phyloP scores from a whole-genome alignment of 2,113 vertebrate genomes.

The Oophaga pumilio region DNA sequence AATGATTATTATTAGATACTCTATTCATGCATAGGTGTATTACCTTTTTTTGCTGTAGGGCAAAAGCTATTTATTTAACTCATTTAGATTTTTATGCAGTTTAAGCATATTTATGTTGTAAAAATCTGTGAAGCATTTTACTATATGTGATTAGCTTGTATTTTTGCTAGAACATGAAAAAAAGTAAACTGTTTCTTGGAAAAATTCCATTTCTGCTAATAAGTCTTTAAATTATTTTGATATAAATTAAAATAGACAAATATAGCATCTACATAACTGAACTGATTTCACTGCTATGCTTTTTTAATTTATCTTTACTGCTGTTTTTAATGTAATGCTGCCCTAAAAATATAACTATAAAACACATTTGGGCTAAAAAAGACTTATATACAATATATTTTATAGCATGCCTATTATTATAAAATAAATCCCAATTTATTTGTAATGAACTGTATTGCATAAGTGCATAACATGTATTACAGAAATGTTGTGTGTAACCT shows the following conservation, averaged over 20 bases:
- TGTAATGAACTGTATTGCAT: no score
- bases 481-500: no score
- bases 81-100: background rate
- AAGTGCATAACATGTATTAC: no score
- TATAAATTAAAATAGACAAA: background rate
- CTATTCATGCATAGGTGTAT: background rate
- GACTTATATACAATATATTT: no score
- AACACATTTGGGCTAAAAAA: no score
- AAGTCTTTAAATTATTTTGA: background rate
- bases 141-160: constrained; percentile 12
- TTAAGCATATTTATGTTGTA: background rate
- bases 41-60: background rate
- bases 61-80: background rate
- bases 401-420: no score
- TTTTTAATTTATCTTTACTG: no score
- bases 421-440: no score
- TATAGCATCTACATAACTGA: no score
- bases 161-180: background rate
- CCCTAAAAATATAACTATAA: no score
- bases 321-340: no score
- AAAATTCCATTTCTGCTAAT: background rate
- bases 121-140: background rate
- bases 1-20: background rate
- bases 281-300: no score
- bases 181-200: background rate